Evolutionary conservation across 2,113 vertebrate genomes (phyloP), one percentile per base, ranked within the genome.

Genomic region (Raja brachyura): DNA sequence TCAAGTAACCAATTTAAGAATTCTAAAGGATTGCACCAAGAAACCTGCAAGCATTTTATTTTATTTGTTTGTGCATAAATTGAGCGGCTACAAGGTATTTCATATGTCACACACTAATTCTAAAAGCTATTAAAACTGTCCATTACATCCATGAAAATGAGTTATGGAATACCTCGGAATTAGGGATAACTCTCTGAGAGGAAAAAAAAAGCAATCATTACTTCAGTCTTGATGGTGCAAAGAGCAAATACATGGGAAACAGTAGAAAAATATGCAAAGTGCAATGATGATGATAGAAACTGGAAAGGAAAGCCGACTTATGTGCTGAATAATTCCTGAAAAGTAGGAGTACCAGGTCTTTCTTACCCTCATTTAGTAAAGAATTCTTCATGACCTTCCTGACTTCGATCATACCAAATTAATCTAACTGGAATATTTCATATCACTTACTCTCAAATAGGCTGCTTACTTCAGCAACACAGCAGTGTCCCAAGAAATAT

Each of bases 171-270:
- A 88, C 59, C 83, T 88, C 83, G 7, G 56, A 88, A 88, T 88
- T 88, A 88, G 83, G 83, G 5, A 66, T 63, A 88, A 88, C 63
- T 61, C 83, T 88, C 83, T 63, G 28, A 86, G 56, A 31, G 59
- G 59, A 28, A 63, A 56, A 61, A 88, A 88, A 79, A 88, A 63
- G n/a, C 11, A 33, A 63, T 61, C 5, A 28, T 63, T 88, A 88
- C 13, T n/a, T 5, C 22, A 0, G 5, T 88, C 59, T 63, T 88
- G 63, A 88, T 14, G 16, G 13, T 88, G 59, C n/a, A 6, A 63
- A 88, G 31, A 28, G 31, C 28, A 88, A 14, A n/a, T 18, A 22
- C 28, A 31, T 88, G 59, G 56, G 59, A 33, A 28, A 88, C n/a
- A 28, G 28, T 14, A 88, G 59, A 0, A 33, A 88, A 31, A 63